These are phyloP conservation scores for Poeciliopsis occidentalis DNA, from an alignment of 2,113 vertebrate genomes.

Conservation along the genomic window DNA sequence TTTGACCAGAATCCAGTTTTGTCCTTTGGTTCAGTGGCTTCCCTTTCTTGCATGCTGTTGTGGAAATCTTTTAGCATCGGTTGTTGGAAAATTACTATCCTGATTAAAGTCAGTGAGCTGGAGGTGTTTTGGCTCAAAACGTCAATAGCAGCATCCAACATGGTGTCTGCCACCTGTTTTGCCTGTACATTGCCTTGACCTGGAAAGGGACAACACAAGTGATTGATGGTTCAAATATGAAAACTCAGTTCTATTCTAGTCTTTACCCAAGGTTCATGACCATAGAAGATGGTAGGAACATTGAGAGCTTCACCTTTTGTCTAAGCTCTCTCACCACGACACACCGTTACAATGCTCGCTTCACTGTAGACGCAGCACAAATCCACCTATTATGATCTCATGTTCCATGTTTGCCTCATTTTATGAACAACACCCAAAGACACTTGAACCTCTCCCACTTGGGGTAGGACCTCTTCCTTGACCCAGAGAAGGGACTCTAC, in stretches of 20 bases:
- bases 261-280: no score
- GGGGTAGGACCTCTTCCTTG: no score
- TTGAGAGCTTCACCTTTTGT: no score
- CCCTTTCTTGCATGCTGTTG: slow-evolving; percentile 68
- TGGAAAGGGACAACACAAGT: slow-evolving; percentile 19
- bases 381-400: no score
- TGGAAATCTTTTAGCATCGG: slow-evolving; percentile 73
- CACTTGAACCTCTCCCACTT: no score
- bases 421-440: no score
- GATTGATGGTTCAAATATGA: not conserved
- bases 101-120: slow-evolving; percentile 54
- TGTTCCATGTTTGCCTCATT: no score
- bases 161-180: slow-evolving; percentile 74
- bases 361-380: no score
- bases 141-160: slow-evolving; percentile 75
- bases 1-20: not conserved
- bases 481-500: no score
- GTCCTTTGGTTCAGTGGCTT: slow-evolving; percentile 17
- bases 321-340: no score
- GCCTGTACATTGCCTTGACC: slow-evolving; percentile 70
- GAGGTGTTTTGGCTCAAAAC: slow-evolving; percentile 49
- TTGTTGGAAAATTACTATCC: slow-evolving; percentile 75
- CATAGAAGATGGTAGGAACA: no score
- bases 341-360: no score
- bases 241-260: not conserved